Evolutionary conservation across 2,113 vertebrate species (phyloP).

Genomic region (Arenaria interpres): DNA sequence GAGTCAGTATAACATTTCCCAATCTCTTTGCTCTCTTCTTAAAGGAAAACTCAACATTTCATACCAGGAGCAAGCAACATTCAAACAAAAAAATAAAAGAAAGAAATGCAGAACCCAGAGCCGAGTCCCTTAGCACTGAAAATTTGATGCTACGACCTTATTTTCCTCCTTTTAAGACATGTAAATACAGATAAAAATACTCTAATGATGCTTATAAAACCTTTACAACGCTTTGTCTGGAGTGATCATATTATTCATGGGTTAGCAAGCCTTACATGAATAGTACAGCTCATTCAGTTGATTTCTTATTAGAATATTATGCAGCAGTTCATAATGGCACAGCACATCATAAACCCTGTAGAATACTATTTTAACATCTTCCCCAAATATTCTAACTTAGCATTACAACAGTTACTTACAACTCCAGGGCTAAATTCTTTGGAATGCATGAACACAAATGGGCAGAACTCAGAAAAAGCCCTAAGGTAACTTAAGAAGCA

Average conservation of each 20-base stretch:
- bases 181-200: slow-evolving; percentile 23
- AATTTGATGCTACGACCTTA: not conserved
- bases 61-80: not conserved
- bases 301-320: slow-evolving; percentile 48
- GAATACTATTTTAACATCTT: slow-evolving; percentile 30
- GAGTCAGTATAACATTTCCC: not conserved
- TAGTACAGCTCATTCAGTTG: slow-evolving; percentile 28
- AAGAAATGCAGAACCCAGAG: not conserved
- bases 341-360: not conserved
- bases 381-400: slow-evolving; percentile 34
- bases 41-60: not conserved
- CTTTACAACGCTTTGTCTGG: not conserved
- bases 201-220: not conserved
- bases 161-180: not conserved
- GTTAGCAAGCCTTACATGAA: not conserved
- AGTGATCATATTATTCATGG: slow-evolving; percentile 22
- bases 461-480: not conserved
- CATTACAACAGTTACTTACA: not conserved
- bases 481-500: not conserved
- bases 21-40: not conserved
- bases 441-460: not conserved
- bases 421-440: not conserved
- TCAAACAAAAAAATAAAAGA: not conserved
- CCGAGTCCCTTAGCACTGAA: not conserved
- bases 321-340: not conserved